These are phyloP conservation scores for Eueides isabella DNA, from an alignment of 1,140 invertebrate species.

Conservation along the genomic window DNA sequence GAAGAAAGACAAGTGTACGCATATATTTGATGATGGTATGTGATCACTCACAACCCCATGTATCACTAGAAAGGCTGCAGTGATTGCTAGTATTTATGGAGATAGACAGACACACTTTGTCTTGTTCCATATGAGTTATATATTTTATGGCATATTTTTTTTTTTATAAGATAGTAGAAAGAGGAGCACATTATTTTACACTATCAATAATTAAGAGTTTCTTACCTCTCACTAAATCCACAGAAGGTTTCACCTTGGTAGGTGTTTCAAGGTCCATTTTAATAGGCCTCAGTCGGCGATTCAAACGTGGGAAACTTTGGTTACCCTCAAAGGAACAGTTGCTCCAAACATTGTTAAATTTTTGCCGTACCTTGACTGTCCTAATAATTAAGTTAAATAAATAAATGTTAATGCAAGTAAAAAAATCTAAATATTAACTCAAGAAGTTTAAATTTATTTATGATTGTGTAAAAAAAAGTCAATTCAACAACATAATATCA, in stretches of 20 bases:
- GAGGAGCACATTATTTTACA: too few relatives aligned
- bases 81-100: too few relatives aligned
- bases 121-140: too few relatives aligned
- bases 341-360: slow-evolving; percentile 57
- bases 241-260: slow-evolving; percentile 69
- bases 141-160: too few relatives aligned
- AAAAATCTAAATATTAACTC: slow-evolving; percentile 17
- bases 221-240: slow-evolving; percentile 76
- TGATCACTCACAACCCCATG: too few relatives aligned
- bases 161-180: too few relatives aligned
- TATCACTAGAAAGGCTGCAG: too few relatives aligned
- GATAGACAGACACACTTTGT: too few relatives aligned
- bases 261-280: slow-evolving; percentile 75
- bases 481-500: neutral
- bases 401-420: neutral
- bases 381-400: slow-evolving; percentile 42
- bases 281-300: slow-evolving; percentile 55
- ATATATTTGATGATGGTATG: too few relatives aligned
- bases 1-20: too few relatives aligned
- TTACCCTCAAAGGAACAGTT: slow-evolving; percentile 77
- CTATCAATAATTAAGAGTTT: neutral
- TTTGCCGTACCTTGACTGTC: slow-evolving; percentile 60
- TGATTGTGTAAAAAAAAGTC: too few relatives aligned
- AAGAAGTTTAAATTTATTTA: neutral
- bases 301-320: slow-evolving; percentile 77